Conservation (phyloP, 2,888 invertebrate species). For the Tachystola acroxantha region DNA sequence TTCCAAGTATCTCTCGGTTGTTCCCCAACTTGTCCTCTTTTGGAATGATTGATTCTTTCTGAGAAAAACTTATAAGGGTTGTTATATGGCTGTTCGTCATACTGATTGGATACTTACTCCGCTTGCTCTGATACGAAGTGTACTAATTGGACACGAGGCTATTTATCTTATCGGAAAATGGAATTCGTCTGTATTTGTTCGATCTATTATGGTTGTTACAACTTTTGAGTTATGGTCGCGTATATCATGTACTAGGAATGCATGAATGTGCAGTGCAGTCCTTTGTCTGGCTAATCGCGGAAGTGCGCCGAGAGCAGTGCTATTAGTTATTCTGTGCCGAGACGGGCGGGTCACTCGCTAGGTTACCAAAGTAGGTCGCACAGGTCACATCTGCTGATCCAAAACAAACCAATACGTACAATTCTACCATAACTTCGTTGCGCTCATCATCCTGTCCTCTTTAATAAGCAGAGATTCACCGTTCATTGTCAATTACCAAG, state of each 20-base stretch:
- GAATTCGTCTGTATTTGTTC: too few relatives aligned
- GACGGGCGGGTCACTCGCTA: conserved; percentile 1
- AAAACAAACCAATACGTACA: conserved; percentile 10
- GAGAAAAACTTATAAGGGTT: conserved; percentile 1
- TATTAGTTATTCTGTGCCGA: too few relatives aligned
- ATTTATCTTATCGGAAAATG: too few relatives aligned
- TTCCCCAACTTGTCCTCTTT: neutral
- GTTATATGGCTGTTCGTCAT: too few relatives aligned
- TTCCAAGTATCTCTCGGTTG: neutral
- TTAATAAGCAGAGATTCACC: conserved; percentile 38
- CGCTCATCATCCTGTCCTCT: conserved; percentile 2
- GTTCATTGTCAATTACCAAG: conserved; percentile 39
- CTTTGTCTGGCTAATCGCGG: conserved; percentile 3
- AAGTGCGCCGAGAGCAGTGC: conserved; percentile 2
- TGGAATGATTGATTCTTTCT: conserved; percentile 3
- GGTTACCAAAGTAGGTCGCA: conserved; percentile 1
- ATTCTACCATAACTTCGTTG: conserved; percentile 3
- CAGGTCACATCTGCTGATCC: neutral
- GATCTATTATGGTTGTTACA: neutral
- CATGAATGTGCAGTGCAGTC: conserved; percentile 5
- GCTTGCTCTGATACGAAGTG: too few relatives aligned
- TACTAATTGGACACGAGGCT: too few relatives aligned
- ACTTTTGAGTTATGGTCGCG: neutral
- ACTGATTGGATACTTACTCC: too few relatives aligned
- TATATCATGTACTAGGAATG: conserved; percentile 1